These are phyloP conservation scores for Nerophis lumbriciformis DNA, from an alignment of 2,113 vertebrate genomes.

Conservation along the genomic window DNA sequence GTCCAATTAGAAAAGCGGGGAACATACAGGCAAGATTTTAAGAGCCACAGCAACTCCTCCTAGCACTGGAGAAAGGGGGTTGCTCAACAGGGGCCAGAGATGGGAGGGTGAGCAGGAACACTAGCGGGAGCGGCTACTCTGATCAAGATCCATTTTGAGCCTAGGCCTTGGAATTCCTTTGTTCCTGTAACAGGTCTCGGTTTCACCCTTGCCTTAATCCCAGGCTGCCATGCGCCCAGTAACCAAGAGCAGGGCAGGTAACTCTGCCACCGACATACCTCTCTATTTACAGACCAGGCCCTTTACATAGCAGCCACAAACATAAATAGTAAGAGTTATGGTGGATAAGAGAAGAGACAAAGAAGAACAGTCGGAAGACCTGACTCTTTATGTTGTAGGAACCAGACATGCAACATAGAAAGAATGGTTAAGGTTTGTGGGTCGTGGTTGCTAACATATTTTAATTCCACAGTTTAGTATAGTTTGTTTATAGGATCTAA, in stretches of 20 bases:
- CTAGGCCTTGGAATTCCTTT: constrained; percentile 67
- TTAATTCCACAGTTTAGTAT: neutral
- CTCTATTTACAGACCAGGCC: constrained; percentile 59
- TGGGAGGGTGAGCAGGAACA: constrained; percentile 27
- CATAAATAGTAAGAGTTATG: constrained; percentile 40
- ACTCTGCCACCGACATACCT: constrained; percentile 60
- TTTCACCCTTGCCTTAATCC: constrained; percentile 64
- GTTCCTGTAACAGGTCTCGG: constrained; percentile 68
- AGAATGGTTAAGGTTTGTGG: neutral
- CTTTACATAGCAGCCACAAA: constrained; percentile 27
- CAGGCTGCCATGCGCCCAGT: constrained; percentile 56
- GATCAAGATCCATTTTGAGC: constrained; percentile 69
- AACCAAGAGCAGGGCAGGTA: constrained; percentile 64
- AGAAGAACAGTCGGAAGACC: constrained; percentile 1
- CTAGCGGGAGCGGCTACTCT: constrained; percentile 53
- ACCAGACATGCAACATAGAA: neutral
- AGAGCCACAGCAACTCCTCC: constrained; percentile 62
- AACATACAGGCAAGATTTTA: constrained; percentile 60
- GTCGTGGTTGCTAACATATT: neutral
- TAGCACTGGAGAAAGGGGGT: constrained; percentile 56
- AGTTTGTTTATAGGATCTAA: constrained; percentile 6
- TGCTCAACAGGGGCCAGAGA: constrained; percentile 49
- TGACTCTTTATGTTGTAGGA: neutral
- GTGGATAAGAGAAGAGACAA: constrained; percentile 22
- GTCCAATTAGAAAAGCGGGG: constrained; percentile 52